Evolutionary conservation across 37 sponge, comb jelly and placozoan genomes (phyloP).

Genomic region (Petrosia ficiformis): DNA sequence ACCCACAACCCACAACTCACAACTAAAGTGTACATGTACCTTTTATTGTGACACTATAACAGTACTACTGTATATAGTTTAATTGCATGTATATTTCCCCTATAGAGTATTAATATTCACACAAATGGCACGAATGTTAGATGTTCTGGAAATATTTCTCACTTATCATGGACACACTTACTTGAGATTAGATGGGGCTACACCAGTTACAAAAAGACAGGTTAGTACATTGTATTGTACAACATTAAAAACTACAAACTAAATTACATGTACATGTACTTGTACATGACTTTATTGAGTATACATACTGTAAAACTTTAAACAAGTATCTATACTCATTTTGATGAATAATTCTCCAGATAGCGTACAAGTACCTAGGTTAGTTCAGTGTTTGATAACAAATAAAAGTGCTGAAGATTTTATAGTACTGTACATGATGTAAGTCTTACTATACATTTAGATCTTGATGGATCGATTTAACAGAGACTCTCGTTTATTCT

Average conservation of each 20-base stretch:
- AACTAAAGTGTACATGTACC: no score
- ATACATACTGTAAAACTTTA: no score
- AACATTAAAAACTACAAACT: no score
- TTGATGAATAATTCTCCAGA: no score
- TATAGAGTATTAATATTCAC: conserved; percentile 92
- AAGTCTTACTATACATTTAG: conserved; percentile 39
- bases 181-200: conserved; percentile 94
- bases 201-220: conserved; percentile 84
- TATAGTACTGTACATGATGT: no score
- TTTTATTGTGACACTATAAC: no score
- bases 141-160: conserved; percentile 93
- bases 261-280: conserved; percentile 1
- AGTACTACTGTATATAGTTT: not conserved
- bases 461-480: conserved; percentile 96
- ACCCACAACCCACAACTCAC: no score
- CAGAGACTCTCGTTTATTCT: conserved; percentile 88
- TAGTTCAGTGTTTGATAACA: no score
- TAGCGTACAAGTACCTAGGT: no score
- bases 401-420: no score
- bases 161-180: conserved; percentile 98
- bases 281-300: no score
- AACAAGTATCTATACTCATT: no score
- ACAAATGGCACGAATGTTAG: conserved; percentile 97
- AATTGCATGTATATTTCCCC: not conserved
- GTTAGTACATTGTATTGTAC: conserved; percentile 19